These are phyloP conservation scores for Nasonovia ribisnigri DNA, from an alignment of 2,888 invertebrate genomes.

Conservation along the genomic window DNA sequence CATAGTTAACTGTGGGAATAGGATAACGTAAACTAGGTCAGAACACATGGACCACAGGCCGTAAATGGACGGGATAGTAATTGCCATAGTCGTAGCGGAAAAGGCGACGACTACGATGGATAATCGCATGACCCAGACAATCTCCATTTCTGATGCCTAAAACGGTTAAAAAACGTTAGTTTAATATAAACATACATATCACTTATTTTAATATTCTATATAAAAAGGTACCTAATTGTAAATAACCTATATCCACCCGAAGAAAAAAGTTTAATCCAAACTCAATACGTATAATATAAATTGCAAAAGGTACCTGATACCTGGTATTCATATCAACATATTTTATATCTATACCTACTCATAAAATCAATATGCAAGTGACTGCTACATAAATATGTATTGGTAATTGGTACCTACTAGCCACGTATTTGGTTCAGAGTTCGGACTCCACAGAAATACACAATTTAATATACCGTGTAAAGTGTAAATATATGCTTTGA, in stretches of 20 bases:
- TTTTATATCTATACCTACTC: neutral
- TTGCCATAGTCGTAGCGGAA: slow-evolving; percentile 93
- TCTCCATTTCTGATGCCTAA: slow-evolving; percentile 96
- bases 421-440: neutral
- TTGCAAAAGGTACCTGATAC: neutral
- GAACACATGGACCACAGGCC: slow-evolving; percentile 99
- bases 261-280: neutral
- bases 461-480: neutral
- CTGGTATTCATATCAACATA: neutral
- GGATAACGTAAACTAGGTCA: slow-evolving; percentile 97
- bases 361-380: neutral
- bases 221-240: neutral
- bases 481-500: neutral
- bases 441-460: neutral
- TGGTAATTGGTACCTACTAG: neutral
- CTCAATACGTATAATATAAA: neutral
- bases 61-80: slow-evolving; percentile 97
- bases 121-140: slow-evolving; percentile 95
- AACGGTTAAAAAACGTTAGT: slow-evolving; percentile 66
- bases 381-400: neutral
- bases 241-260: neutral
- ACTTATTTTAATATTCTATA: neutral
- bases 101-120: slow-evolving; percentile 93
- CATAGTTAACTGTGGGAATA: slow-evolving; percentile 97
- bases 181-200: neutral